Base-by-base conservation (phyloP, 2,797 vertebrate genomes). In the Xiphorhynchus erythropygius region DNA sequence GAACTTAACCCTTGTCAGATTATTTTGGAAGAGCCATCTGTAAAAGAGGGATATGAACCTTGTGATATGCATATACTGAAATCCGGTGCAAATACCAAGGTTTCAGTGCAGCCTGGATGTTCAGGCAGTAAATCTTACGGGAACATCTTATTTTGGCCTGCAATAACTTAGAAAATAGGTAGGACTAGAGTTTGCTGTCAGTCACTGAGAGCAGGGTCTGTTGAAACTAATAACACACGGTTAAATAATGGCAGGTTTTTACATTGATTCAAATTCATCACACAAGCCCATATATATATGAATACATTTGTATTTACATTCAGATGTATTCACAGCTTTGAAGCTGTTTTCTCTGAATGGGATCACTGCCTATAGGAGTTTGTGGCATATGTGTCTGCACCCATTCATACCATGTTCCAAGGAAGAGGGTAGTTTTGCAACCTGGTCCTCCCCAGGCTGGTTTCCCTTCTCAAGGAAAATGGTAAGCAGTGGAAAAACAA, bases 1-100 rank as follows among this genome's bases (percentile, higher is more conserved):
- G 65, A 94, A 88, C 77, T 86, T 94, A 93, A 84, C 65, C 69
- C 57, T 78, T 90, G 88, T 90, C 90, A 76, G 70, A 88, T 88
- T 88, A 23, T 86, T 93, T 86, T 67, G 76, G 73, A 92, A 94
- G 59, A 88, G 14, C 35, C 74, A 81, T 90, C 55, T 79, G 59
- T 93, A 84, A 81, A 78, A 87, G 44, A 60, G 60, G 70, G 68
- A 74, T 93, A 67, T 65, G 68, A 84, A 25, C 55, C 23, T 84
- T 86, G 53, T 37, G 65, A 75, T 84, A 52, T 8, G 17, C 41
- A 22, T 65, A 59, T 37, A 59, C 73, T 73, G 68, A 93, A 91
- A 88, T 84, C 47, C 59, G 3, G 27, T 80, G 59, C 41, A 87
- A 87, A 92, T 68, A 90, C 53, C 49, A 77, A 75, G 18, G 39